phyloP scores from a whole-genome alignment of 2,888 invertebrate species.

The Mythimna loreyi region DNA sequence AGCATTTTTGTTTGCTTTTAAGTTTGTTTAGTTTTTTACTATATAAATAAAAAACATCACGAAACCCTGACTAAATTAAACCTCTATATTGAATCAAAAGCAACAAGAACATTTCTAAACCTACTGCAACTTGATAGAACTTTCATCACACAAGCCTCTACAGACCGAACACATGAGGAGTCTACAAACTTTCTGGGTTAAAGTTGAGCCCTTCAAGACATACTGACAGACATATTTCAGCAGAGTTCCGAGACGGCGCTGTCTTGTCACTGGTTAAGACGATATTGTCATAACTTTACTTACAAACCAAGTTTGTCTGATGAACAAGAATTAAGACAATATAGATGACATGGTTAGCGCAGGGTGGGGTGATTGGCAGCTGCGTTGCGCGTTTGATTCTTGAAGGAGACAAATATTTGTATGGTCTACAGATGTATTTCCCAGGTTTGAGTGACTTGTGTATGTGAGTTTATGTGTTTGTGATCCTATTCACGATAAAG shows the following conservation, averaged over 20 bases:
- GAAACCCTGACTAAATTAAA: background rate
- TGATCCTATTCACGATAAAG: background rate
- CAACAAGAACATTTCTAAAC: background rate
- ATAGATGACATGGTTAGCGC: too few species aligned
- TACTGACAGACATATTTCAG: constrained; percentile 46
- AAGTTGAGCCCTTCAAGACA: constrained; percentile 28
- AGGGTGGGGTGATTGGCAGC: too few species aligned
- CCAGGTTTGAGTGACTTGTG: background rate
- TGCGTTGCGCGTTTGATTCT: too few species aligned
- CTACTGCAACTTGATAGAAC: constrained; percentile 17
- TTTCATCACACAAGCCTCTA: background rate
- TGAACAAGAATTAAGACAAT: too few species aligned
- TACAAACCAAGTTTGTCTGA: too few species aligned
- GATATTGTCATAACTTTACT: background rate
- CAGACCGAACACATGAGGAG: constrained; percentile 16
- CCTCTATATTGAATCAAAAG: constrained; percentile 5
- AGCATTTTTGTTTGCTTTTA: too few species aligned
- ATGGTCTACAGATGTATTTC: too few species aligned
- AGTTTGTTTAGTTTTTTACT: background rate
- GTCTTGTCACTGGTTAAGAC: background rate
- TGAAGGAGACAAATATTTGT: too few species aligned
- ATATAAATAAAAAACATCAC: background rate
- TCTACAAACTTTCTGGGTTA: constrained; percentile 48
- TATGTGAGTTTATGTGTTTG: too few species aligned
- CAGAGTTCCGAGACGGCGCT: background rate